Conservation (phyloP, 2,888 invertebrate species). For the Dryadula phaetusa region DNA sequence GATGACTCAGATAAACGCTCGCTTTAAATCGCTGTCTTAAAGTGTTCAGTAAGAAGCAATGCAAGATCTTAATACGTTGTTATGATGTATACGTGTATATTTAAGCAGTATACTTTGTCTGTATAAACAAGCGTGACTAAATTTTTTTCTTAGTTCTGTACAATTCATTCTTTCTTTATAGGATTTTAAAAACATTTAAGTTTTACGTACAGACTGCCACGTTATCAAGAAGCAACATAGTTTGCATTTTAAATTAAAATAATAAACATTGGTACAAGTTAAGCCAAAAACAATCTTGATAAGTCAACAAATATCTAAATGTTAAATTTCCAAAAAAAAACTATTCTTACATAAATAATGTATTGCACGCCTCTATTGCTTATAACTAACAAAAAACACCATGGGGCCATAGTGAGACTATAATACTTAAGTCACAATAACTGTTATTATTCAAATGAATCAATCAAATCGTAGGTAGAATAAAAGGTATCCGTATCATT, state of each 20-base stretch:
- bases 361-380: too few species aligned
- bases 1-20: slow-evolving; percentile 63
- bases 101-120: background rate
- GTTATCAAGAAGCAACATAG: too few species aligned
- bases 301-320: background rate
- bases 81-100: slow-evolving; percentile 8
- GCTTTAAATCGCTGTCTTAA: slow-evolving; percentile 49
- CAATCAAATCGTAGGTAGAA: background rate
- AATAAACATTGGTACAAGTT: too few species aligned
- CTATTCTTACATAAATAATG: background rate
- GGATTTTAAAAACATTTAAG: too few species aligned
- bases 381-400: background rate
- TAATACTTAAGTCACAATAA: background rate
- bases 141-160: background rate
- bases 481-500: background rate
- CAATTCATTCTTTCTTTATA: too few species aligned
- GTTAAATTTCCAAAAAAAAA: background rate
- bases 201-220: too few species aligned
- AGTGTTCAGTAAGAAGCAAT: slow-evolving; percentile 15
- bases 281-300: too few species aligned
- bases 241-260: too few species aligned
- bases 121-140: background rate
- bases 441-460: background rate
- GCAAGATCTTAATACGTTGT: slow-evolving; percentile 13
- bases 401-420: background rate